Evolutionary conservation across 1,140 invertebrate genomes (phyloP), one percentile per base, ranked within the genome.

Genomic region (Amyelois transitella): DNA sequence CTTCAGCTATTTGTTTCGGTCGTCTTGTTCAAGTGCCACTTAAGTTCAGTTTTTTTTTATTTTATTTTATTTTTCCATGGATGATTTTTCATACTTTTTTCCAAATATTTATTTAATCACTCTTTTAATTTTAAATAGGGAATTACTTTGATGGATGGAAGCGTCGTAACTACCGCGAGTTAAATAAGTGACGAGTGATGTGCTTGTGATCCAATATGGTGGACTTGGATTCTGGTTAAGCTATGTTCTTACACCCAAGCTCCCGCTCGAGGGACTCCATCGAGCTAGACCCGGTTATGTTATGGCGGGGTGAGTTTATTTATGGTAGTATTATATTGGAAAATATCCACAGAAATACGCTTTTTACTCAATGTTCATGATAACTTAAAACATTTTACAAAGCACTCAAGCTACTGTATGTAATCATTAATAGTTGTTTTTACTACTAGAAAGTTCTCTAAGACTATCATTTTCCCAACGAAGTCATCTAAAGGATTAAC

Each of bases 211-310:
- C 56, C 77, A 87, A 81, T 74, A 87, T 87, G 84, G 75, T 69
- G 65, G 63, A 64, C 59, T 63, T 80, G 70, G 84, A 88, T 72
- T 88, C 74, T 64, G 84, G 84, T 70, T 88, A 81, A 87, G 68
- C 53, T 75, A 88, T 88, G 84, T 88, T 87, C 69, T 73, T 87
- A 59, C 79, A 86, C 55, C 82, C 84, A 50, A 87, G 84, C 60
- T 81, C 84, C 47, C 82, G 84, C 45, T 68, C 74, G 55, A 72
- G 75, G 72, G 80, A 84, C 60, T 69, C 81, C 57, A 62, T 75
- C 19, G 84, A 87, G 64, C 63, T 84, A 72, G 84, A 87, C 62
- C 76, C 84, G 54, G 59, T 82, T 21, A 66, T 81, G 56, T 73
- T 84, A 51, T 87, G 84, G 82, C 73, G 80, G 50, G 82, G 84